Conservation (phyloP, 2,113 vertebrate species). For the Numida meleagris region DNA sequence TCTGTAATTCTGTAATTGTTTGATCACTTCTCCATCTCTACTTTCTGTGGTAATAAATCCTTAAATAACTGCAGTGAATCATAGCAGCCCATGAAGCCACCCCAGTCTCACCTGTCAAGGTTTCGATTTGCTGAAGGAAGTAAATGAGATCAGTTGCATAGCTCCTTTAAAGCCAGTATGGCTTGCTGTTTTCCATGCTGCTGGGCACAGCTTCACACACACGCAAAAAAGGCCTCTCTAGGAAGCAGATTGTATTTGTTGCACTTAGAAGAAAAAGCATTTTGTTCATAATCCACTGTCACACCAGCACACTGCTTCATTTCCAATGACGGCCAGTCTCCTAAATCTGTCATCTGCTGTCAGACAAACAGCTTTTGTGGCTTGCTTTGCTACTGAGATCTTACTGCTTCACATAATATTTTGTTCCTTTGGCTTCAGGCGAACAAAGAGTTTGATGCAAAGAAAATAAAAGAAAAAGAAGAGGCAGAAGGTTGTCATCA, state of each 20-base stretch:
- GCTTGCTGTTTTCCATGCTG: not conserved
- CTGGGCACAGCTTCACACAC: not conserved
- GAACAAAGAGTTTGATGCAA: not conserved
- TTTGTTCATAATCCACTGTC: conserved; percentile 13
- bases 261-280: not conserved
- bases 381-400: not conserved
- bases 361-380: conserved; percentile 32
- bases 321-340: not conserved
- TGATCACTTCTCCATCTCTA: not conserved
- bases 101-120: not conserved
- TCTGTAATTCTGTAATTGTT: not conserved
- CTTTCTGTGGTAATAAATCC: not conserved
- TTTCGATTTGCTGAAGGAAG: not conserved
- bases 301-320: not conserved
- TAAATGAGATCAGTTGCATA: not conserved
- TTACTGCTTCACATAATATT: conserved; percentile 11
- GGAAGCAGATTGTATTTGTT: not conserved
- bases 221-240: not conserved
- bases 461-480: not conserved
- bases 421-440: conserved; percentile 11
- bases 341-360: conserved; percentile 29
- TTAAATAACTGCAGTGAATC: not conserved
- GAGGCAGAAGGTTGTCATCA: not conserved
- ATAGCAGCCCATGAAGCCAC: not conserved
- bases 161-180: not conserved